Evolutionary conservation across 2,888 invertebrate species (phyloP), one percentile per base, ranked within the genome.

Genomic region (Cerceris ruficornis): DNA sequence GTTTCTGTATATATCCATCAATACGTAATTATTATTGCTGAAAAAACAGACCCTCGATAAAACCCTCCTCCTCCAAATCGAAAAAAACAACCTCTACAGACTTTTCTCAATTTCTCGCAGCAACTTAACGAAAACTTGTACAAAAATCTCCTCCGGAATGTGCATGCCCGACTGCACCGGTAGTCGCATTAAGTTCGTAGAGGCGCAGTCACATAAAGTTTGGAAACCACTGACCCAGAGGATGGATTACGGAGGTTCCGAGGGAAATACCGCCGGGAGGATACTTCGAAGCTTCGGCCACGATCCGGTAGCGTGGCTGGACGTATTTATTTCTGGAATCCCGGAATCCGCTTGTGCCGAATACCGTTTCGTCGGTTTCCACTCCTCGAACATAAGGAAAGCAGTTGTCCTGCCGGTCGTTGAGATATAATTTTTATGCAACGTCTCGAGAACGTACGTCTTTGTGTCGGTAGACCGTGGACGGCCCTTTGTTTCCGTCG

Each of bases 381-480:
- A 43, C 15, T 11, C 17, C 55, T 13, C 52, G 39, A 59, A 15
- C 66, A 17, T 11, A 49, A 55, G 65, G 28, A 65, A 64, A 49
- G 11, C 61, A 28, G 28, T 28, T 4, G 28, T 28, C 54, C 42
- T 8, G 50, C 49, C 39, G 28, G 73, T 42, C 71, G 65, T 55
- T n/a, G 55, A 55, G 64, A 74, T 77, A 80, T 80, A 77, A 80
- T 77, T 80, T 80, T 80, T 64, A 77, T 61, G 49, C 61, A 46
- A 57, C 9, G 7, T 11, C 17, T n/a, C 17, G 50, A 28, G 8
- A 57, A 49, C 57, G 41, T 67, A 60, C 50, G 9, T 67, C 69
- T 54, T 50, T 13, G 61, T 67, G 69, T 69, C 77, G 68, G 68
- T 67, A 54, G 66, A 6, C n/a, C 59, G 54, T 69, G 61, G 58